Conservation (phyloP, 2,797 vertebrate genomes). For the Urocyon cinereoargenteus region DNA sequence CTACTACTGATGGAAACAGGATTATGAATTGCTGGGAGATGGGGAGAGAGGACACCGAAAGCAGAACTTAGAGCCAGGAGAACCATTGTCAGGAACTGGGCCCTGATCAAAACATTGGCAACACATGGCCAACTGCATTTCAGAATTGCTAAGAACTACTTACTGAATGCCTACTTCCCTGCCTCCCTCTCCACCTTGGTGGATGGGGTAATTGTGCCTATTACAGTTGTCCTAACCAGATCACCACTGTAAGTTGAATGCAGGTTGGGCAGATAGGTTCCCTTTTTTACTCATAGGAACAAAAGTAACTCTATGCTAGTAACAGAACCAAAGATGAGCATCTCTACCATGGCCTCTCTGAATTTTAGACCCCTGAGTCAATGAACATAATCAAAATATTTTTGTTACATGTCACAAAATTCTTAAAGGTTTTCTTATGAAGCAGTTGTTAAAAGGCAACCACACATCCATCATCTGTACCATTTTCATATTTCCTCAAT, state of each 20-base stretch:
- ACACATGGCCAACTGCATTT: not conserved
- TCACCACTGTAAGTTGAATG: not conserved
- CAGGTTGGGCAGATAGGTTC: not conserved
- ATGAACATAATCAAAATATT: not conserved
- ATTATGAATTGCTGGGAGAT: not conserved
- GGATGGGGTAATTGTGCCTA: accelerated
- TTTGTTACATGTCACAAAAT: not conserved
- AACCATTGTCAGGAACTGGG: not conserved
- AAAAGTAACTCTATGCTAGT: not conserved
- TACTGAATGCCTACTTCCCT: not conserved
- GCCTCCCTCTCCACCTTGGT: accelerated
- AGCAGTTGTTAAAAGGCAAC: not conserved
- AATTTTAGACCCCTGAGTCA: not conserved
- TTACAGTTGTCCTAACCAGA: not conserved
- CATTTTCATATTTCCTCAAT: not conserved
- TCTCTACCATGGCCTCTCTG: not conserved
- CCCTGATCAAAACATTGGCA: not conserved
- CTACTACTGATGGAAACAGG: not conserved
- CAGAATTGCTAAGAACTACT: not conserved
- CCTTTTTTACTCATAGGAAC: not conserved
- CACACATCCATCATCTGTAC: not conserved
- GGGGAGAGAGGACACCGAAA: not conserved
- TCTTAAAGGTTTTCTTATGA: not conserved
- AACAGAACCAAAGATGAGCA: not conserved
- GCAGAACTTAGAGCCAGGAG: not conserved